Evolutionary conservation across 2,797 vertebrate genomes (phyloP).

Genomic region (Jordanella pulchra): DNA sequence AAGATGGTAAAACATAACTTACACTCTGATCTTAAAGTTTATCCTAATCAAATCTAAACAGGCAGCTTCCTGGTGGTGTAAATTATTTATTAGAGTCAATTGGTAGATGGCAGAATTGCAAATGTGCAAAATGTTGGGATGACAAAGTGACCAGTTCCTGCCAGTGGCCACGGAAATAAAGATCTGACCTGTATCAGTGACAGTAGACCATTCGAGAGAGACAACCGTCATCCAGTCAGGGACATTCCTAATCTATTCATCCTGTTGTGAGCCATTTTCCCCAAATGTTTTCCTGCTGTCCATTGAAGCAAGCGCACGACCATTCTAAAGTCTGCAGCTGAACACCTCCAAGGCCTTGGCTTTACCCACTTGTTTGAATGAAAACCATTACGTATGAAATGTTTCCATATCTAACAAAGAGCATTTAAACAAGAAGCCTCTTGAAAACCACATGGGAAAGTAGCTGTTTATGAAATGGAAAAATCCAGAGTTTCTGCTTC

Average conservation of each 20-base stretch:
- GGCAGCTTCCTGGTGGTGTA: no score
- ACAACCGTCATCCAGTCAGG: slow-evolving; percentile 16
- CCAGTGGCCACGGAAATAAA: slow-evolving; percentile 42
- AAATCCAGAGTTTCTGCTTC: slow-evolving; percentile 31
- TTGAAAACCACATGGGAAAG: slow-evolving; percentile 38
- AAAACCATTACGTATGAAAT: background rate
- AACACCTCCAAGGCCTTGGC: background rate
- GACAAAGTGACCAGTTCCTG: no score
- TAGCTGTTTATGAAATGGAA: slow-evolving; percentile 32
- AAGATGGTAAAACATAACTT: slow-evolving; percentile 23
- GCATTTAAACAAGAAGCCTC: slow-evolving; percentile 19
- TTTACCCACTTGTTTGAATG: slow-evolving; percentile 3
- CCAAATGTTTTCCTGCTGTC: background rate
- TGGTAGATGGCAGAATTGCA: no score
- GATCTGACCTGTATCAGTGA: slow-evolving; percentile 50
- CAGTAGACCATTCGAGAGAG: slow-evolving; percentile 39
- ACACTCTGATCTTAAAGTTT: slow-evolving; percentile 3
- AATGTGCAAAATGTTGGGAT: background rate
- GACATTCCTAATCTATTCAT: slow-evolving; percentile 19
- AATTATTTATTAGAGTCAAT: no score
- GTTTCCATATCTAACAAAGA: slow-evolving; percentile 28
- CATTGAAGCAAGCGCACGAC: background rate
- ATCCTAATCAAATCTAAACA: no score
- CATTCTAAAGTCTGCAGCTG: background rate
- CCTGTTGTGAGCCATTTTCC: slow-evolving; percentile 5